Evolutionary conservation across 2,797 vertebrate species (phyloP), one percentile per base, ranked within the genome.

Genomic region (Hapalemur alaotrensis): DNA sequence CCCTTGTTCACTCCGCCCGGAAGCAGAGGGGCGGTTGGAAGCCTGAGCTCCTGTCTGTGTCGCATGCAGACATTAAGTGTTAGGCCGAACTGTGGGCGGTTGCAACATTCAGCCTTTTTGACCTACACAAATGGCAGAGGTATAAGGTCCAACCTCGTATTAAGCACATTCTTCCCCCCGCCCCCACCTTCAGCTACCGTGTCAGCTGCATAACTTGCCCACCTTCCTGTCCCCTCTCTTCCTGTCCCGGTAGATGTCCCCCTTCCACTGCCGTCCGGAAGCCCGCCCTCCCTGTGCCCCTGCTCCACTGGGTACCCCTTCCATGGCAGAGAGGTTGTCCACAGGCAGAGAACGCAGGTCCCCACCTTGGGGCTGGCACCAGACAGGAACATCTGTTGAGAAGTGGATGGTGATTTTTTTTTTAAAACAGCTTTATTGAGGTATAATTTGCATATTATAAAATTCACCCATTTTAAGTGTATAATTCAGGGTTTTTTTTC

Each of bases 111-210:
- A 61, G 11, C 48, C 43, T 43, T 75, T 32, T 5, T 4, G 35
- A 61, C 46, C 83, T 32, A 23, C 2, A 59, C 1, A 76, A 22
- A 7, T 2, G 22, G 63, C 43, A 1, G 20, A 23, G 67, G 35
- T 1, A 0, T 46, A 0, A 13, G 30, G n/a, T 30, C 59, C 65
- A 23, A 0, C 35, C 22, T n/a, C 5, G 25, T 3, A 1, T 8
- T 2, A 35, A 63, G 25, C 38, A 5, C 5, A 0, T 25, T 78
- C 75, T 52, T 20, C 20, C 2, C 50, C 12, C 23, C 22, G 5
- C 41, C 41, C 35, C 32, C 7, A 4, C 69, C 32, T 38, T 38
- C 12, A 9, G 30, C n/a, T 46, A 8, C 41, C 50, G 48, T 11
- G 18, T 23, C 43, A 2, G 7, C 41, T 9, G 9, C 10, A 0